A percentile compares a stretch with the other conserved stretches of the same genome.
Evolutionary conservation across 2,113 vertebrate species (phyloP).

Genomic region (Vanacampus margaritifer): DNA sequence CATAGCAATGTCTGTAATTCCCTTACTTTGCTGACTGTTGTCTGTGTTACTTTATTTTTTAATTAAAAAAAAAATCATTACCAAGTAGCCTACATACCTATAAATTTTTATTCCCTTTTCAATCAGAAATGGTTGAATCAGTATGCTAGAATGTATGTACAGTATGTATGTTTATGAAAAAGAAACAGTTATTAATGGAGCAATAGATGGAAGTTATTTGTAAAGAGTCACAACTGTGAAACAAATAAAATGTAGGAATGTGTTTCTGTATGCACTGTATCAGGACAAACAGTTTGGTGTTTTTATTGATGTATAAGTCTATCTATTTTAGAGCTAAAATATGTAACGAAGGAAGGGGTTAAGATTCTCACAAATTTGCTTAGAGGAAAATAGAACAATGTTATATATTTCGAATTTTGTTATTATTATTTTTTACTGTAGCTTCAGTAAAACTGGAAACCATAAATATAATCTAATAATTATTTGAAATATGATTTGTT

Average conservation of each 20-base stretch:
- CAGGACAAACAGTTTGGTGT: constrained; percentile 1
- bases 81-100: not conserved
- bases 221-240: not conserved
- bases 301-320: not conserved
- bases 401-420: constrained; percentile 17
- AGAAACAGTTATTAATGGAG: not conserved
- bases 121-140: not conserved
- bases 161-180: constrained; percentile 2
- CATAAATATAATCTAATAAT: constrained; percentile 3
- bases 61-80: too few relatives aligned
- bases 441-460: constrained; percentile 36
- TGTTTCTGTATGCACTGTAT: constrained; percentile 4
- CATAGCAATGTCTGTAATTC: not conserved
- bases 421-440: constrained; percentile 9
- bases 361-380: constrained; percentile 17
- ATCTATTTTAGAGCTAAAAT: constrained; percentile 4
- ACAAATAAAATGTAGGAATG: not conserved
- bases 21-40: not conserved
- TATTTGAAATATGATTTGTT: not conserved
- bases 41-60: not conserved
- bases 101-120: not conserved
- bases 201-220: not conserved
- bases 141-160: constrained; percentile 7
- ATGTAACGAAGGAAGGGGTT: constrained; percentile 17
- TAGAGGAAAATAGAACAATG: constrained; percentile 17